Conservation (phyloP, 1,140 invertebrate species). For the Tetraneura akinire region DNA sequence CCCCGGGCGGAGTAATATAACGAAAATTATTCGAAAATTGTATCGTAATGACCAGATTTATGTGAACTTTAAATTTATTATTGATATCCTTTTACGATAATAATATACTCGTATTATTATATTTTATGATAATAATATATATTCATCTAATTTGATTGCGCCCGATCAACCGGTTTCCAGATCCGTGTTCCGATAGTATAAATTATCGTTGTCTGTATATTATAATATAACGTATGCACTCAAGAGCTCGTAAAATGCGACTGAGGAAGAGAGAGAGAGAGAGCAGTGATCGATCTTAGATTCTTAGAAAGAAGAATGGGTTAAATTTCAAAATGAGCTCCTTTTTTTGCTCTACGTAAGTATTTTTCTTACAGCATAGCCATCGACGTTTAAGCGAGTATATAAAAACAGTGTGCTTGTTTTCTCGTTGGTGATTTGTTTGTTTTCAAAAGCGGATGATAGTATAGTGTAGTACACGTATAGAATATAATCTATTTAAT, state of each 20-base stretch:
- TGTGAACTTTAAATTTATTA: slow-evolving; percentile 11
- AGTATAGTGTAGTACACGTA: too few species aligned
- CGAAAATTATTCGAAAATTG: neutral
- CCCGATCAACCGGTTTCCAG: slow-evolving; percentile 25
- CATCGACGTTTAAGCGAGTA: neutral
- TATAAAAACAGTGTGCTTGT: slow-evolving; percentile 10
- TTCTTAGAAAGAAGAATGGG: neutral
- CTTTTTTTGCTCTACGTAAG: slow-evolving; percentile 17
- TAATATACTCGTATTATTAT: too few species aligned
- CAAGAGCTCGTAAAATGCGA: too few species aligned
- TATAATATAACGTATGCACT: too few species aligned
- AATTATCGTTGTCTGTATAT: neutral
- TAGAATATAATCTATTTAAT: too few species aligned
- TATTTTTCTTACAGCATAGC: neutral
- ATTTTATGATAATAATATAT: too few species aligned
- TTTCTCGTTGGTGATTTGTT: slow-evolving; percentile 15
- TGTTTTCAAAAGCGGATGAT: neutral
- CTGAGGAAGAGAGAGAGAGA: slow-evolving; percentile 13
- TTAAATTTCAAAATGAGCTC: slow-evolving; percentile 5
- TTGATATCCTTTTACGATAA: slow-evolving; percentile 19
- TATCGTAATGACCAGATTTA: slow-evolving; percentile 19
- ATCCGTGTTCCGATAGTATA: slow-evolving; percentile 33
- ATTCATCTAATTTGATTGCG: slow-evolving; percentile 22
- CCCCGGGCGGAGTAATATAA: neutral
- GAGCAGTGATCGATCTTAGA: too few species aligned